Conservation (phyloP, 2,797 vertebrate genomes). For the Gymnopithys bicolor region DNA sequence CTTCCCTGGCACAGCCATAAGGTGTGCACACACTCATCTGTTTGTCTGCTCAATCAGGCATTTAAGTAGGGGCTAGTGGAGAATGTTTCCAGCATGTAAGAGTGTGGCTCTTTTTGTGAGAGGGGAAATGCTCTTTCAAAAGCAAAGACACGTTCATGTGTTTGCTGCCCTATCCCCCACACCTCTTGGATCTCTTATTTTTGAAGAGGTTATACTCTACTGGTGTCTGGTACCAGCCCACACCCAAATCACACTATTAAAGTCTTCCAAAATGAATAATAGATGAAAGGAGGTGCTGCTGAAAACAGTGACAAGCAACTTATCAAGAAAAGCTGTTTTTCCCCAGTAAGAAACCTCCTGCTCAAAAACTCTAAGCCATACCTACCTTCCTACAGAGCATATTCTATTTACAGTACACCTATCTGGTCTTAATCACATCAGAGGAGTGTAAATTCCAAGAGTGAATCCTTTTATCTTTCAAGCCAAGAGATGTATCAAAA, state of each 20-base stretch:
- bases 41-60: background rate
- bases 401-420: slow-evolving; percentile 71
- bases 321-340: slow-evolving; percentile 75
- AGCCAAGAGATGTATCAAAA: slow-evolving; percentile 69
- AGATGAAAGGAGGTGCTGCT: slow-evolving; percentile 76
- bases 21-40: background rate
- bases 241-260: slow-evolving; percentile 61
- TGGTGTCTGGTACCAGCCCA: slow-evolving; percentile 59
- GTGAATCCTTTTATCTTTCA: slow-evolving; percentile 71
- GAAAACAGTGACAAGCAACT: slow-evolving; percentile 74
- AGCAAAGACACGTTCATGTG: background rate
- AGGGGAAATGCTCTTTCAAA: background rate
- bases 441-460: slow-evolving; percentile 59
- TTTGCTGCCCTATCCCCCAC: background rate
- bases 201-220: slow-evolving; percentile 38
- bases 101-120: background rate
- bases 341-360: slow-evolving; percentile 66
- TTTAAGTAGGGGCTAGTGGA: background rate
- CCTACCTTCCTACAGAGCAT: slow-evolving; percentile 34
- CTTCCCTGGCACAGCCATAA: background rate
- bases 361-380: slow-evolving; percentile 64
- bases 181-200: background rate
- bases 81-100: background rate
- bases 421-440: slow-evolving; percentile 68
- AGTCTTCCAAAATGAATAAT: slow-evolving; percentile 76